phyloP scores from a whole-genome alignment of 37 sponge, comb jelly and placozoan species.

The Amphimedon queenslandica region DNA sequence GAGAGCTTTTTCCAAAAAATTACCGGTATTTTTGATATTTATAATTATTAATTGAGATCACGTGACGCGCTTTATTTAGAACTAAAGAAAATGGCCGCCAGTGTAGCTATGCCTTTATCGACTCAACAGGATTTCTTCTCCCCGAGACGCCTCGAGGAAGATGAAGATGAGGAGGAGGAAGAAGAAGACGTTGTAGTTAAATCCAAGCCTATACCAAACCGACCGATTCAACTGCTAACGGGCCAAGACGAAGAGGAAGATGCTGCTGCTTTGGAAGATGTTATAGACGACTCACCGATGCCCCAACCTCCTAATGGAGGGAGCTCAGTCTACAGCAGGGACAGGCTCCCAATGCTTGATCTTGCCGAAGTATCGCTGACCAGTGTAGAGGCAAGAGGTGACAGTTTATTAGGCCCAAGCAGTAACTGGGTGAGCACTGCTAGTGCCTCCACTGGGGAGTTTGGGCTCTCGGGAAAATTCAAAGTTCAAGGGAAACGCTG shows the following conservation, averaged over 20 bases:
- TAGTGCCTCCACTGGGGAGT: not conserved
- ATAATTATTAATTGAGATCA: no score
- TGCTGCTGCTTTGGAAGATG: no score
- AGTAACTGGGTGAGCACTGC: not conserved
- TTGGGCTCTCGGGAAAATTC: conserved; percentile 9
- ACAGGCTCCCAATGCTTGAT: no score
- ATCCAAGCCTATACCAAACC: no score
- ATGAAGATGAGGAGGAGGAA: not conserved
- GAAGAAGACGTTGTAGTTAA: conserved; percentile 6
- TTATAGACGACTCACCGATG: no score
- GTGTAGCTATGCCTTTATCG: not conserved
- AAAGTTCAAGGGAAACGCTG: conserved; percentile 10
- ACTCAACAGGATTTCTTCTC: not conserved
- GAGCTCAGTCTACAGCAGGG: no score
- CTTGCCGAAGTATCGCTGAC: not conserved
- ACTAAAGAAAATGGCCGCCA: not conserved
- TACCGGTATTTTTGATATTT: no score
- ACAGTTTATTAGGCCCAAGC: not conserved
- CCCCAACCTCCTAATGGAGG: not conserved
- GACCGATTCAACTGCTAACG: no score
- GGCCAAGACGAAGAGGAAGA: no score
- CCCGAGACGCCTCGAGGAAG: not conserved
- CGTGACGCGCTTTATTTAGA: not conserved
- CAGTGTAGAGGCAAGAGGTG: not conserved
- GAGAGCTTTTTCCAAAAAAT: no score